phyloP scores from a whole-genome alignment of 1,140 invertebrate genomes.

The Leucophenga varia region DNA sequence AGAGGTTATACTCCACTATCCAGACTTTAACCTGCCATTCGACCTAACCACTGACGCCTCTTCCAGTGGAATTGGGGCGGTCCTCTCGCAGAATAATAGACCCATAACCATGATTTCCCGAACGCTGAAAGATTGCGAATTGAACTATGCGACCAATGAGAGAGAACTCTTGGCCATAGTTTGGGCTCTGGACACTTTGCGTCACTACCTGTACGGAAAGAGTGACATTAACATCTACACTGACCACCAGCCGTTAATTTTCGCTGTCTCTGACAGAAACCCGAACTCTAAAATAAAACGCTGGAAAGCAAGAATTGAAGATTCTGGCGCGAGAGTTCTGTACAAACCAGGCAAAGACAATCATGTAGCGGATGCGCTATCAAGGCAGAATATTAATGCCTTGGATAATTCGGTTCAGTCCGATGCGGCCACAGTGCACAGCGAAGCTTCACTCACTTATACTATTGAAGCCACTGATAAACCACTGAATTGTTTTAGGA shows the following conservation, averaged over 20 bases:
- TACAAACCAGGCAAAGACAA: constrained; percentile 37
- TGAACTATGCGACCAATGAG: constrained; percentile 11
- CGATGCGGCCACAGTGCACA: too few species aligned
- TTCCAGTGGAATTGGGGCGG: constrained; percentile 32
- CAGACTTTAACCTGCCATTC: constrained; percentile 39
- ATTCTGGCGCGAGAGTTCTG: constrained; percentile 14
- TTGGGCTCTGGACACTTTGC: constrained; percentile 6
- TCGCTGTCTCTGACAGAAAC: too few species aligned
- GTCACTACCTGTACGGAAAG: too few species aligned
- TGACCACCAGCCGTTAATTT: too few species aligned
- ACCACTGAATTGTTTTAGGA: too few species aligned
- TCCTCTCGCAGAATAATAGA: constrained; percentile 27
- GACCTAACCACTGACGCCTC: constrained; percentile 39
- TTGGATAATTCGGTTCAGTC: neutral
- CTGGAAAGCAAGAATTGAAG: neutral
- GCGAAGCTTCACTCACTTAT: too few species aligned
- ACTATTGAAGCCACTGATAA: too few species aligned
- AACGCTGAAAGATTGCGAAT: constrained; percentile 5
- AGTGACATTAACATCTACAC: too few species aligned
- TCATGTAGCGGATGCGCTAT: constrained; percentile 23
- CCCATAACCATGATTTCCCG: constrained; percentile 8
- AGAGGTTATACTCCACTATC: constrained; percentile 16
- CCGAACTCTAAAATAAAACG: too few species aligned
- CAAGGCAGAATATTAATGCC: constrained; percentile 4
- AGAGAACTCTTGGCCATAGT: constrained; percentile 9